Evolutionary conservation across 2,797 vertebrate species (phyloP).

Genomic region (Dipus sagitta): DNA sequence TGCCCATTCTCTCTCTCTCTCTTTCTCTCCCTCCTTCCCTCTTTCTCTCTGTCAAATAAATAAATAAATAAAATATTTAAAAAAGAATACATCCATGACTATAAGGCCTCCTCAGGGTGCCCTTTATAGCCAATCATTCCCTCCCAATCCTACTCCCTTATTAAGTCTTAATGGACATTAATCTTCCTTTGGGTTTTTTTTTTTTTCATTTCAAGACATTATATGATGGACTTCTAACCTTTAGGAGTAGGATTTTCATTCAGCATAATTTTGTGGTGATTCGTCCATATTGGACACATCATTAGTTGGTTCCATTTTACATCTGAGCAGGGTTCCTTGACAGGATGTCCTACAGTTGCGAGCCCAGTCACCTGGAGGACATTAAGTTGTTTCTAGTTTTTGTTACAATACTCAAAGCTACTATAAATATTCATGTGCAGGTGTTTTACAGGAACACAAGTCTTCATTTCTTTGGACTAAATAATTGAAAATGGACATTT

Average conservation of each 20-base stretch:
- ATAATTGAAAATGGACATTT: background rate
- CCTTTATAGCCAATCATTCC: background rate
- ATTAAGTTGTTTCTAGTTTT: background rate
- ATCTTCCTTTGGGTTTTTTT: background rate
- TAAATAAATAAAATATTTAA: no score
- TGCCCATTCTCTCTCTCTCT: no score
- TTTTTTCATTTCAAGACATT: background rate
- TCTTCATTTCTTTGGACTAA: conserved; percentile 24
- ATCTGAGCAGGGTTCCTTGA: background rate
- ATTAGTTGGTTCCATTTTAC: background rate
- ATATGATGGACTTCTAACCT: background rate
- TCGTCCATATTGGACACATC: background rate
- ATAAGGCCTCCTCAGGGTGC: background rate
- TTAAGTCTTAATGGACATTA: background rate
- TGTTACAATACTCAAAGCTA: background rate
- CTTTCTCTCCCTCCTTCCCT: no score
- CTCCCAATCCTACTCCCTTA: background rate
- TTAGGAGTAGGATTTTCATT: background rate
- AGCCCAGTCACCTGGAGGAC: background rate
- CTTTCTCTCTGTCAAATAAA: no score
- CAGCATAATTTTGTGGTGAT: background rate
- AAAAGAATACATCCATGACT: background rate
- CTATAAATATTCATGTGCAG: background rate
- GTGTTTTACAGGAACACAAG: background rate
- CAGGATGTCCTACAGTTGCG: background rate